These are phyloP conservation scores for Phodopus roborovskii DNA, from an alignment of 2,113 vertebrate species.

Conservation along the genomic window DNA sequence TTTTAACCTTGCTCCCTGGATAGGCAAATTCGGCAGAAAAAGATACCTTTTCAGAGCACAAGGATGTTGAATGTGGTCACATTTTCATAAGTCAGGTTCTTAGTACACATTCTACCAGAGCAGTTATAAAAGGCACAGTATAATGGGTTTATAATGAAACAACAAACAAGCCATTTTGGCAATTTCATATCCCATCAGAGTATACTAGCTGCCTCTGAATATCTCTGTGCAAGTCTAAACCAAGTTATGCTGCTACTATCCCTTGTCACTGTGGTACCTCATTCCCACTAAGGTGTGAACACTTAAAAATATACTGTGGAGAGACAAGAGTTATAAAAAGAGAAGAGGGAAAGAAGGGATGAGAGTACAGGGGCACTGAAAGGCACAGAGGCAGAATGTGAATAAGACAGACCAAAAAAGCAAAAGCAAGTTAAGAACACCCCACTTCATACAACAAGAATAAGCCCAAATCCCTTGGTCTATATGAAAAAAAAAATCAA, in stretches of 20 bases:
- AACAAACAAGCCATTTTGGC: slow-evolving; percentile 43
- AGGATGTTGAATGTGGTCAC: not conserved
- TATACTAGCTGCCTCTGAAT: slow-evolving; percentile 4
- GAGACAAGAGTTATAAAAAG: not conserved
- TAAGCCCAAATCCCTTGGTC: not conserved
- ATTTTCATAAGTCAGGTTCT: slow-evolving; percentile 26
- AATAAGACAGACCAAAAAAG: not conserved
- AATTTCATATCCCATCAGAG: slow-evolving; percentile 1
- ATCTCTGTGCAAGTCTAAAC: slow-evolving; percentile 6
- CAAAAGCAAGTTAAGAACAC: slow-evolving; percentile 18
- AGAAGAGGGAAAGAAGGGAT: not conserved
- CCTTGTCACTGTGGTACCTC: slow-evolving; percentile 15
- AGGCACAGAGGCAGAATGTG: not conserved
- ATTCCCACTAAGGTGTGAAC: not conserved
- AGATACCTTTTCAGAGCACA: slow-evolving; percentile 24
- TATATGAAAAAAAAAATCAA: slow-evolving; percentile 59
- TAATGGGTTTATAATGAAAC: slow-evolving; percentile 21
- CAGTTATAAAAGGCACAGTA: not conserved
- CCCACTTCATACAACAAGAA: not conserved
- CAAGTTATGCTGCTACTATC: not conserved
- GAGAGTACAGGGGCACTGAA: not conserved
- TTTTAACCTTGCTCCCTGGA: not conserved
- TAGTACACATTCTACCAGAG: slow-evolving; percentile 20
- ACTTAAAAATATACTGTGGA: not conserved
- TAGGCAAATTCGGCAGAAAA: not conserved